A percentile compares a stretch with the other conserved stretches of the same genome.
phyloP scores from a whole-genome alignment of 2,888 invertebrate genomes.

The Pristionchus exspectatus region DNA sequence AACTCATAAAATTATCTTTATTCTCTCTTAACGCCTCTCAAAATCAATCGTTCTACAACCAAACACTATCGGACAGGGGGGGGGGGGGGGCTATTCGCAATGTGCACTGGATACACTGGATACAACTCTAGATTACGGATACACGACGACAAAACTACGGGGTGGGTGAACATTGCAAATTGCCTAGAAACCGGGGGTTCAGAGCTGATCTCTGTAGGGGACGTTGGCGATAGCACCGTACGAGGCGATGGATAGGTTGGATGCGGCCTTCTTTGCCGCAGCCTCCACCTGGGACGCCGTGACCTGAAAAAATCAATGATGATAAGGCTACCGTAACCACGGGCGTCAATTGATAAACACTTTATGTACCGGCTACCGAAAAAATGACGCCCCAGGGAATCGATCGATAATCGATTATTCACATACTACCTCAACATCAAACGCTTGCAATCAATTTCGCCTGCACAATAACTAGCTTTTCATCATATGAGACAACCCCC shows the following conservation, averaged over 20 bases:
- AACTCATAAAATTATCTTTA: not conserved
- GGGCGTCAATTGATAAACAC: too few species aligned
- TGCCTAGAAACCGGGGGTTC: conserved; percentile 27
- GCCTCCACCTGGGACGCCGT: conserved; percentile 62
- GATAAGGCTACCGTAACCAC: not conserved
- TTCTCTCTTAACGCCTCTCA: not conserved
- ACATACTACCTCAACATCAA: too few species aligned
- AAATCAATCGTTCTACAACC: conserved; percentile 31
- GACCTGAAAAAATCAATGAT: conserved; percentile 56
- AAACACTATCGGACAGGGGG: not conserved
- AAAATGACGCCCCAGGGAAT: too few species aligned
- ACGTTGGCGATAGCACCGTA: conserved; percentile 64
- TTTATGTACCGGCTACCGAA: too few species aligned
- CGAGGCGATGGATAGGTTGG: conserved; percentile 65
- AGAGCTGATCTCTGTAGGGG: conserved; percentile 66
- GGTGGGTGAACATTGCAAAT: conserved; percentile 23
- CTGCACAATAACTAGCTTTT: too few species aligned
- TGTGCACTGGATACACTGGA: not conserved
- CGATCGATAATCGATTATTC: too few species aligned
- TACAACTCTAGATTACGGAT: not conserved
- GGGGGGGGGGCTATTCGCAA: not conserved
- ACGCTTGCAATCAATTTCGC: too few species aligned
- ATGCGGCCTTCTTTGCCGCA: conserved; percentile 63
- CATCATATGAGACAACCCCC: too few species aligned
- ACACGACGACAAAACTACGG: not conserved